Evolutionary conservation across 2,888 invertebrate genomes (phyloP), one percentile per base, ranked within the genome.

Genomic region (Polia nebulosa): DNA sequence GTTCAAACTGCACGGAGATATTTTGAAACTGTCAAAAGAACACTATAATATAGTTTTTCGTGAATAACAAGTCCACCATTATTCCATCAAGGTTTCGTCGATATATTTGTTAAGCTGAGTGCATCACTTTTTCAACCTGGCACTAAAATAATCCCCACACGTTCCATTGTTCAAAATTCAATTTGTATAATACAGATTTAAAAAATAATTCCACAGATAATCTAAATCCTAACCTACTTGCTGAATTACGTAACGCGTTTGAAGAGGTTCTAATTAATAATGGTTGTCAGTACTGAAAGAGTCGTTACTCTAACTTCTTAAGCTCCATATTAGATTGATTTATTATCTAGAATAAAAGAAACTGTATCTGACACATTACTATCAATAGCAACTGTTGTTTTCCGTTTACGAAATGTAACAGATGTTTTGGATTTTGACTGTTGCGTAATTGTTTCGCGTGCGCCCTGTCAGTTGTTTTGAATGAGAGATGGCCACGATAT

Each of bases 241-340:
- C 59, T 66, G 39, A 49, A 59, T 76, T 66, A 62, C 72, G 57
- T 68, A 83, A 83, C 63, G 3, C 39, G 63, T 76, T 73, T 69
- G 83, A 85, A 81, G 73, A 78, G 75, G 66, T 52, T 83, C 74
- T 84, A 79, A 88, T 85, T 87, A 85, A 84, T 86, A 64, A 65
- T 58, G 59, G 62, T 72, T 86, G 87, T 83, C 83, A 80, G 81
- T 61, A 63, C 69, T 78, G 57, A 78, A 80, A 81, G 74, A 69
- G 65, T 78, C 65, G 82, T 86, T 87, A 77, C 71, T 58, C 80
- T 80, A 64, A 71, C 60, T 63, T 74, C 17, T 72, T 75, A 82
- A 76, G 76, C 73, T 72, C 62, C 61, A 58, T 77, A 80, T 78
- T 75, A 76, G 64, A 82, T 78, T 87, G 85, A 87, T 85, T 78